Percentiles rank a stretch among this genome's conserved stretches.
phyloP scores from a whole-genome alignment of 2,888 invertebrate species.

The Druceiella hillmani region DNA sequence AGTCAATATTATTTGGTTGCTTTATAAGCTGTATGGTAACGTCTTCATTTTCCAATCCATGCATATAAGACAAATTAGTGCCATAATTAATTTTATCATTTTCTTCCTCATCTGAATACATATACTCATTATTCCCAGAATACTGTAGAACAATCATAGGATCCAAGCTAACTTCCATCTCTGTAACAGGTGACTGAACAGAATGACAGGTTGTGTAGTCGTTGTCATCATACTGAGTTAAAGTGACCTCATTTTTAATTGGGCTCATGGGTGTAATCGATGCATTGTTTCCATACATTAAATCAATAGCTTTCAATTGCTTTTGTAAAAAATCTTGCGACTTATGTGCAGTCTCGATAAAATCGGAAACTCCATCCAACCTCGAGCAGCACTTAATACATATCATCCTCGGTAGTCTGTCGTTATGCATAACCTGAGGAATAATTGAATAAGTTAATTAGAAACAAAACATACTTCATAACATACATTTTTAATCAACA shows the following conservation, averaged over 20 bases:
- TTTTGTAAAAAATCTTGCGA: constrained; percentile 55
- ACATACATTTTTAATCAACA: not conserved
- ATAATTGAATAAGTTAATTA: not conserved
- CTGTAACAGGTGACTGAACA: constrained; percentile 35
- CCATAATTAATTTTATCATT: constrained; percentile 19
- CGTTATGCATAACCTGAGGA: constrained; percentile 57
- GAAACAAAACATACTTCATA: not conserved
- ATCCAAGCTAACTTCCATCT: constrained; percentile 65
- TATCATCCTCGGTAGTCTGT: constrained; percentile 63
- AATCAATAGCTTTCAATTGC: constrained; percentile 26
- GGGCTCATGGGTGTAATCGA: too few relatives aligned
- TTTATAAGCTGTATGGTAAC: constrained; percentile 37
- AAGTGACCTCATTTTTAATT: too few relatives aligned
- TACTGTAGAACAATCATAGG: constrained; percentile 64
- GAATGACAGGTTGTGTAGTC: constrained; percentile 25
- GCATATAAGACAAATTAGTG: constrained; percentile 33
- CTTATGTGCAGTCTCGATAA: constrained; percentile 59
- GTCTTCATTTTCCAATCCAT: constrained; percentile 30
- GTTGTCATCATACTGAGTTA: constrained; percentile 26
- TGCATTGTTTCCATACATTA: too few relatives aligned
- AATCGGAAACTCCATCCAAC: constrained; percentile 60
- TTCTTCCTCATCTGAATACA: constrained; percentile 23
- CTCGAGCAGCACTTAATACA: constrained; percentile 59
- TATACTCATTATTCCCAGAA: constrained; percentile 35
- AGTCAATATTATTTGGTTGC: constrained; percentile 23